Evolutionary conservation across 2,113 vertebrate genomes (phyloP).

Genomic region (Corythornis madagascariensis): DNA sequence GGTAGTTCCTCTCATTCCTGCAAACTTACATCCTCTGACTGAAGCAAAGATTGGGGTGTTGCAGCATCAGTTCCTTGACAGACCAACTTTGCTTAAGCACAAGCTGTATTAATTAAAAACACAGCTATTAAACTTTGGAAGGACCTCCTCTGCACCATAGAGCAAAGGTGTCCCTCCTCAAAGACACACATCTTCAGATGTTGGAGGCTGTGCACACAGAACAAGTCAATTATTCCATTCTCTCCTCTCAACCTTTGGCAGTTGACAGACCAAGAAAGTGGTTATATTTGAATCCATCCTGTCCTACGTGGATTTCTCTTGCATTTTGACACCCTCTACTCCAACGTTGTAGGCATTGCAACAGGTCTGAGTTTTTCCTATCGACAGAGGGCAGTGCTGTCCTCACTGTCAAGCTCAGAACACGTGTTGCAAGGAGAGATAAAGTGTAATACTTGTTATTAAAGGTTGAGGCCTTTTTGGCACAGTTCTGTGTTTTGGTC

Average conservation of each 20-base stretch:
- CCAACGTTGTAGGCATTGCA: neutral
- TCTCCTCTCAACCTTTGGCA: neutral
- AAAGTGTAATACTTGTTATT: neutral
- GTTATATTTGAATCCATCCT: neutral
- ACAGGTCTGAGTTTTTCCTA: neutral
- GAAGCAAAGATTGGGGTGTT: neutral
- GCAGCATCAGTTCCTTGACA: neutral
- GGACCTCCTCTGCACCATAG: neutral
- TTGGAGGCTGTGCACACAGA: neutral
- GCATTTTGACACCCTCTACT: neutral
- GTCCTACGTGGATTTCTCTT: neutral
- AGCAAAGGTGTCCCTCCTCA: neutral
- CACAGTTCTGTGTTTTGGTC: constrained; percentile 38
- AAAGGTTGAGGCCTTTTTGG: constrained; percentile 1
- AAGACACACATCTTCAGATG: neutral
- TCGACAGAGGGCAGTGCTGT: constrained; percentile 54
- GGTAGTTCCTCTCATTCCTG: neutral
- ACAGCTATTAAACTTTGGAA: neutral
- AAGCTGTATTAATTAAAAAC: neutral
- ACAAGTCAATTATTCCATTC: neutral
- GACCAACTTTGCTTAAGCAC: neutral
- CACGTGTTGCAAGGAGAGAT: neutral
- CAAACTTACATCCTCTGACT: neutral
- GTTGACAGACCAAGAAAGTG: neutral
- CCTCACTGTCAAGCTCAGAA: neutral